Base-by-base conservation (phyloP, 2,888 invertebrate species). In the Orgyia antiqua region DNA sequence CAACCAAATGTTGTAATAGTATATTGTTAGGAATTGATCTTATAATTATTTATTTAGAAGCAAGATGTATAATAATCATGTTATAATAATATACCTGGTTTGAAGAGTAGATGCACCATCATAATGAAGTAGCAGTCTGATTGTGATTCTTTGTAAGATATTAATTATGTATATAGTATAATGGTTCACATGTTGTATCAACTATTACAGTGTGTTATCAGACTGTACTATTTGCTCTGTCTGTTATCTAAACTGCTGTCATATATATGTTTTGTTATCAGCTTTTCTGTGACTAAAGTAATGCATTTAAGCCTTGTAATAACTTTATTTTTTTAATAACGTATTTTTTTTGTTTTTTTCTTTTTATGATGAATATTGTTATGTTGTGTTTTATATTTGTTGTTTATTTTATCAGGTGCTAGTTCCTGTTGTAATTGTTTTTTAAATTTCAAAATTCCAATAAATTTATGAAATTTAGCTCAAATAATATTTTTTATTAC, bases 371-470 rank as follows among this genome's bases (percentile, higher is more conserved):
- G 26, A 33, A 15, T 31, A 30, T 27, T 33, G 15, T 13, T 31
- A 38, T 43, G 38, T 49, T 53, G 34, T 38, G 33, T 51, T 51
- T 42, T 32, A 35, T 41, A 38, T 34, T 43, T 48, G 38, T 44
- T 48, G 29, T 48, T 42, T 34, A 36, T 45, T 44, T 44, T 46
- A 20, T 57, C 47, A 55, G 58, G 55, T 58, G 55, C 60, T 63
- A 57, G 62, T 59, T 60, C 53, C 57, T 58, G 51, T 53, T 51
- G 43, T 34, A 15, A 7, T 20, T 23, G 9, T 17, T 24, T 27
- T 10, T 47, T 48, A 25, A 25, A 12, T 9, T 19, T 27, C 8
- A 31, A 24, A 34, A 41, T 41, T 43, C 30, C 30, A 48, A 39
- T 53, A 49, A 42, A 44, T 31, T 33, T 33, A 32, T 36, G 23